Base-by-base conservation (phyloP, 2,797 vertebrate species). In the Petrocephalus sullivani region DNA sequence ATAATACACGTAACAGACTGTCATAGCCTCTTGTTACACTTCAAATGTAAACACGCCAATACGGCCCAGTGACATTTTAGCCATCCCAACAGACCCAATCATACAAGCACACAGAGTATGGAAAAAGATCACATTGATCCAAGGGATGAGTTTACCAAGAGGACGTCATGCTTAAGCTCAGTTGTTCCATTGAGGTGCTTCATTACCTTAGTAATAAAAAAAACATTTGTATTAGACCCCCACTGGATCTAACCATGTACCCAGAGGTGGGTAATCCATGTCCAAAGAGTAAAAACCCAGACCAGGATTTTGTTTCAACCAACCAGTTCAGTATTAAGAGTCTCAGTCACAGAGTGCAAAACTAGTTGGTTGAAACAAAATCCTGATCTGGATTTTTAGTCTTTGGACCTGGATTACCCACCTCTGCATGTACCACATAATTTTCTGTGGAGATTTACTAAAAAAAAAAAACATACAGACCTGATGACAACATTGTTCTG, bases 1-100 rank as follows among this genome's bases (percentile, higher is more conserved):
- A 88, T 81, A 88, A 51, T 46, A 88, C 87, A 88, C 60, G 21
- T 84, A 88, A 64, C 87, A 60, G 87, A 88, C 87, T 84, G 37
- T 58, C 81, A 88, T 8, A 88, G 87, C 16, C 87, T 53, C 87
- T 53, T 49, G 37, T 84, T 61, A 84, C 60, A 83, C 75, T 88
- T 84, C 10, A 84, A 84, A 88, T 84, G 87, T 88, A 88, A 88
- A 88, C 87, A 88, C 57, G 71, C 71, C 33, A 78, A 78, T 46
- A 19, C 71, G 16, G 37, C 71, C 71, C 33, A 78, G 16, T 19
- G 16, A 78, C 19, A 4, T 46, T 46, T 46, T 41, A 37, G 71
- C 6, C 28, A 46, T 33, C 71, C 37, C 33, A 46, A 78, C 37
- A 78, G 71, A 78, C 7, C 33, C 14, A 37, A 19, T 46, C 71